Evolutionary conservation across 2,888 invertebrate species (phyloP).

Genomic region (Phorcus lineatus): DNA sequence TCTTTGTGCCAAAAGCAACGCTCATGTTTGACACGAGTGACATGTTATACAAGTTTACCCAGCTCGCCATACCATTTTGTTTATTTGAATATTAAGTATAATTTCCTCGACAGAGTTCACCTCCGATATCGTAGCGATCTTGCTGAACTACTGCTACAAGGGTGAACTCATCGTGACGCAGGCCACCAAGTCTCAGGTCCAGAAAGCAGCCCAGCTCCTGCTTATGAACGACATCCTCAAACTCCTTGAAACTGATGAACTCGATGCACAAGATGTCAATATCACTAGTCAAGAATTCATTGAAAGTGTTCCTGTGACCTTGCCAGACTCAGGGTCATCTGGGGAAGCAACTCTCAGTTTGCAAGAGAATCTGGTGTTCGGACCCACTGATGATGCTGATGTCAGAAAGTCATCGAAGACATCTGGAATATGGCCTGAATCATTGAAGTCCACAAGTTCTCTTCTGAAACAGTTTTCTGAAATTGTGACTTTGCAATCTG

Average conservation of each 20-base stretch:
- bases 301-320: neutral
- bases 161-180: neutral
- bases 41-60: no score
- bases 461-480: neutral
- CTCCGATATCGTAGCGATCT: neutral
- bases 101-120: neutral
- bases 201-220: slow-evolving; percentile 1
- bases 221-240: slow-evolving; percentile 8
- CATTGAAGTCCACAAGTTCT: neutral
- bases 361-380: neutral
- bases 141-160: slow-evolving; percentile 7
- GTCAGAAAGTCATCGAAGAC: neutral
- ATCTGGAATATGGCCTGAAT: neutral
- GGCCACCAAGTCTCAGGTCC: neutral
- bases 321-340: neutral
- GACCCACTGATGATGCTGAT: neutral
- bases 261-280: neutral
- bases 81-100: no score
- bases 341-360: neutral
- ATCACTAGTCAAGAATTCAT: no score
- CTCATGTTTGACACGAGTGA: no score
- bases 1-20: no score
- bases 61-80: no score
- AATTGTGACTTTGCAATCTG: neutral
- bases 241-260: neutral